Conservation (phyloP, 2,113 vertebrate species). For the Elanus axillaris region DNA sequence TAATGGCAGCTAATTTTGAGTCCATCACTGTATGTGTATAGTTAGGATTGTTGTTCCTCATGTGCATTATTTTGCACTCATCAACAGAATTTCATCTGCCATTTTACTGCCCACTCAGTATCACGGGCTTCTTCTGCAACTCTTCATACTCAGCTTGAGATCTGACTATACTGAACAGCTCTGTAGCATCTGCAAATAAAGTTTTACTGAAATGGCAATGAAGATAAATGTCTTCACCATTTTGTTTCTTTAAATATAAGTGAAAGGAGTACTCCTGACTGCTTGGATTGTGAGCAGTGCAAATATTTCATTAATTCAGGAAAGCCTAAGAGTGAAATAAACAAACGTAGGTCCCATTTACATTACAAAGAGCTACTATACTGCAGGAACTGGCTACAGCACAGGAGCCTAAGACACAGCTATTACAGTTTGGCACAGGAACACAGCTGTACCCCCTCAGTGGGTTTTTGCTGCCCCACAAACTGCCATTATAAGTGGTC, state of each 20-base stretch:
- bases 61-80: slow-evolving; percentile 7
- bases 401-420: background rate
- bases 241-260: slow-evolving; percentile 37
- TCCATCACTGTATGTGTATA: background rate
- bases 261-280: background rate
- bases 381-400: slow-evolving; percentile 3
- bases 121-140: background rate
- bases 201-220: slow-evolving; percentile 5
- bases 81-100: slow-evolving; percentile 44
- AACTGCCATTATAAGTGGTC: background rate
- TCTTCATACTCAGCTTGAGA: background rate
- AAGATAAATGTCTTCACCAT: slow-evolving; percentile 2
- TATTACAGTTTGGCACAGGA: background rate
- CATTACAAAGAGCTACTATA: slow-evolving; percentile 47
- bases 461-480: background rate
- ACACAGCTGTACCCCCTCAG: background rate
- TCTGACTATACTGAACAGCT: background rate
- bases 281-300: background rate
- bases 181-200: background rate
- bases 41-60: background rate
- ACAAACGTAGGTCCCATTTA: slow-evolving; percentile 46
- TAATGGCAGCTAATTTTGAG: background rate
- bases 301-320: slow-evolving; percentile 58
- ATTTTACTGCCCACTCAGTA: slow-evolving; percentile 15
- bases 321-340: slow-evolving; percentile 51